These are phyloP conservation scores for Narcine bancroftii DNA, from an alignment of 2,113 vertebrate species.

Conservation along the genomic window DNA sequence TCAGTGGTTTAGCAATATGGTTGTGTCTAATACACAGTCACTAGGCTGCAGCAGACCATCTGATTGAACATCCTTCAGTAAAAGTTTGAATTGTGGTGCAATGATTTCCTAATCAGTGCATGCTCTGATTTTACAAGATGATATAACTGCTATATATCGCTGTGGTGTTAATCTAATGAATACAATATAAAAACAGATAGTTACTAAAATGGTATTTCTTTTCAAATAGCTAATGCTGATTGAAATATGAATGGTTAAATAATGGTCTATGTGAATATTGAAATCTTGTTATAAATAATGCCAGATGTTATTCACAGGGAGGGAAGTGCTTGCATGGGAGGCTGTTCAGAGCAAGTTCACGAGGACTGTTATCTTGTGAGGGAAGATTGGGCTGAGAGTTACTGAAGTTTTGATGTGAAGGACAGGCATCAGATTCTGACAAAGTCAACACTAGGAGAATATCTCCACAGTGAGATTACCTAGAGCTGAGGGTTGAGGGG, in stretches of 20 bases:
- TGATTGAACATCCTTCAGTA: neutral
- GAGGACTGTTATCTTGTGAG: too few relatives aligned
- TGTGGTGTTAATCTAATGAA: neutral
- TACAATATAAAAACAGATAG: neutral
- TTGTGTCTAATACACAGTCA: neutral
- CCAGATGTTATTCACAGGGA: neutral
- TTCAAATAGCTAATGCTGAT: neutral
- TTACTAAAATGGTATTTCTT: neutral
- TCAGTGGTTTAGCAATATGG: neutral
- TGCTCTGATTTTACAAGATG: neutral
- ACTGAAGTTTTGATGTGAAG: too few relatives aligned
- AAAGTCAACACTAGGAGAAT: too few relatives aligned
- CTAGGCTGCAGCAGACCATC: neutral
- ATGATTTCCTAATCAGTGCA: neutral
- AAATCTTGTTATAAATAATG: neutral
- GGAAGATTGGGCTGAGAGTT: too few relatives aligned
- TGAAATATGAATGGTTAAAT: neutral
- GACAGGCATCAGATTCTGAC: too few relatives aligned
- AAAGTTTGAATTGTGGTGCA: too few relatives aligned
- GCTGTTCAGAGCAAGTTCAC: too few relatives aligned
- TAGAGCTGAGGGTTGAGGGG: too few relatives aligned
- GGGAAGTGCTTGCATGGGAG: too few relatives aligned
- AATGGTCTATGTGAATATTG: neutral
- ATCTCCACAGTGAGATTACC: too few relatives aligned
- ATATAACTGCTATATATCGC: neutral